These are phyloP conservation scores for Darevskia nairensis DNA, from an alignment of 2,797 vertebrate species.

Conservation along the genomic window DNA sequence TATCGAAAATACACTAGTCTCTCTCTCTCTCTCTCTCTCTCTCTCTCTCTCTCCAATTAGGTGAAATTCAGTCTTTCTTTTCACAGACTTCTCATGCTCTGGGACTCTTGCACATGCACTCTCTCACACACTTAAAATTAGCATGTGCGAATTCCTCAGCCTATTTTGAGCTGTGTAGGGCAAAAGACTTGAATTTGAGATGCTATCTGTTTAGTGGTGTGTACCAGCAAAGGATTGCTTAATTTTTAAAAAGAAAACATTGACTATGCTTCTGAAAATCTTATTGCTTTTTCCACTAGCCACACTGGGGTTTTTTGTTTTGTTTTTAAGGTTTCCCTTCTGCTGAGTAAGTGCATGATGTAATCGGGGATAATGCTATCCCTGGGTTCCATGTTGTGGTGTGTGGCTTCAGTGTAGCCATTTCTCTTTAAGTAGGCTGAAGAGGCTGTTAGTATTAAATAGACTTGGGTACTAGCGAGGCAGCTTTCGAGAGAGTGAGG, in stretches of 20 bases:
- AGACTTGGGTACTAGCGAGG: not conserved
- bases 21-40: not conserved
- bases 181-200: not conserved
- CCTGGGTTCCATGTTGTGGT: not conserved
- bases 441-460: slow-evolving; percentile 13
- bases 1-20: no score
- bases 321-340: slow-evolving; percentile 22
- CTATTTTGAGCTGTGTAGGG: not conserved
- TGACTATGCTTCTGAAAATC: not conserved
- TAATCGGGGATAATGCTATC: slow-evolving; percentile 32
- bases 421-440: slow-evolving; percentile 2
- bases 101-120: no score
- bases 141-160: not conserved
- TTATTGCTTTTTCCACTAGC: not conserved
- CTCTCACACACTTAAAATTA: not conserved
- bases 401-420: not conserved
- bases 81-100: not conserved
- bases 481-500: slow-evolving; percentile 2
- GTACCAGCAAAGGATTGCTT: not conserved
- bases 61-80: not conserved
- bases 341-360: slow-evolving; percentile 17
- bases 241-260: not conserved
- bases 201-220: not conserved
- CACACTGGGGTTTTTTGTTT: not conserved
- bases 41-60: no score